Evolutionary conservation across 2,797 vertebrate species (phyloP).

Genomic region (Cyprinella venusta): DNA sequence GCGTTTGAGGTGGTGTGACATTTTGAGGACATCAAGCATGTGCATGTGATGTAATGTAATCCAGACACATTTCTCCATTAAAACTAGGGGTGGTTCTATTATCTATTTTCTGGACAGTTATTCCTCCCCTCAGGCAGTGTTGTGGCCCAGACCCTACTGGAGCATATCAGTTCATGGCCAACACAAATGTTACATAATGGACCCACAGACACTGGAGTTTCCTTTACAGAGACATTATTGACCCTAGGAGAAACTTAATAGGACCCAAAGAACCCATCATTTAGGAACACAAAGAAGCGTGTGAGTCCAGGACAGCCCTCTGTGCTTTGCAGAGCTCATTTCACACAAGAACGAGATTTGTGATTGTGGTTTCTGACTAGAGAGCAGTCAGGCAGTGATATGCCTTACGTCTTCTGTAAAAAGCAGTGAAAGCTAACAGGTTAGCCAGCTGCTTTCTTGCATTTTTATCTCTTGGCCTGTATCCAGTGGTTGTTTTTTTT

Average conservation of each 20-base stretch:
- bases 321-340: slow-evolving; percentile 31
- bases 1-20: neutral
- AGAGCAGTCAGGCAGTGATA: slow-evolving; percentile 29
- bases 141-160: slow-evolving; percentile 2
- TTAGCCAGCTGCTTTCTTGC: slow-evolving; percentile 7
- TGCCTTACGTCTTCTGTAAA: slow-evolving; percentile 10
- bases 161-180: slow-evolving; percentile 4
- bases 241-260: slow-evolving; percentile 27
- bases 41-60: slow-evolving; percentile 41
- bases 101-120: slow-evolving; percentile 5
- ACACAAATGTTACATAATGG: slow-evolving; percentile 32
- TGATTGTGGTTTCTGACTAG: slow-evolving; percentile 36
- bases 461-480: slow-evolving; percentile 4
- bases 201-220: slow-evolving; percentile 7
- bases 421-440: slow-evolving; percentile 23
- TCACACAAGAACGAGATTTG: slow-evolving; percentile 28
- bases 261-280: slow-evolving; percentile 17
- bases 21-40: slow-evolving; percentile 8
- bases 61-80: neutral
- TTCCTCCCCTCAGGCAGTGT: slow-evolving; percentile 33
- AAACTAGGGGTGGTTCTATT: slow-evolving; percentile 6
- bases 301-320: slow-evolving; percentile 1
- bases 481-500: neutral
- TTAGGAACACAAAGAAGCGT: slow-evolving; percentile 29
- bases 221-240: slow-evolving; percentile 27